Conservation (phyloP, 2,113 vertebrate species). For the Corythornis vintsioides region DNA sequence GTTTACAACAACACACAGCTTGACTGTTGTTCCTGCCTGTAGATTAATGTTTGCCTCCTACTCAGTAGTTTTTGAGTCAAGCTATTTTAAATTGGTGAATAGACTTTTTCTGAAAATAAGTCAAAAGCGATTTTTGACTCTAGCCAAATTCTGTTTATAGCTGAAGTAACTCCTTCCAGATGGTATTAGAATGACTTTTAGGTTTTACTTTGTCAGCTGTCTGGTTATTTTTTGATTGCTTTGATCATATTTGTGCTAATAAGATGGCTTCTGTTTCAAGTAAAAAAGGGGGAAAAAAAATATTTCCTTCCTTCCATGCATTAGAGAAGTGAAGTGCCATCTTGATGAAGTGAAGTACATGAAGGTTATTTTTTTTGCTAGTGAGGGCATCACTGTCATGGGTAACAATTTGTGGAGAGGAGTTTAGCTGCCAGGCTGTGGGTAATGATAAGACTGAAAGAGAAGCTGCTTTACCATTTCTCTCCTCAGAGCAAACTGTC, state of each 20-base stretch:
- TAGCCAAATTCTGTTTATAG: background rate
- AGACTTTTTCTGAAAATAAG: background rate
- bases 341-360: accelerated
- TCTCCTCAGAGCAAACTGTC: background rate
- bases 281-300: background rate
- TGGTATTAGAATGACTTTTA: background rate
- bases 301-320: background rate
- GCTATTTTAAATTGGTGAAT: background rate
- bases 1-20: background rate
- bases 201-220: background rate
- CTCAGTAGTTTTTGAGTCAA: background rate
- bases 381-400: background rate
- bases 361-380: background rate
- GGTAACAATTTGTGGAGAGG: background rate
- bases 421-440: background rate
- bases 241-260: background rate
- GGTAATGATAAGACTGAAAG: background rate
- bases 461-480: background rate
- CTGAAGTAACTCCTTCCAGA: background rate
- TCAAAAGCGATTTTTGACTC: background rate
- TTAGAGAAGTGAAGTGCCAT: background rate
- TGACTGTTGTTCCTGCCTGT: background rate
- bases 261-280: background rate
- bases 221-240: background rate
- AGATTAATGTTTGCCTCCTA: background rate